Conservation (phyloP, 2,113 vertebrate genomes). For the Mugil cephalus region DNA sequence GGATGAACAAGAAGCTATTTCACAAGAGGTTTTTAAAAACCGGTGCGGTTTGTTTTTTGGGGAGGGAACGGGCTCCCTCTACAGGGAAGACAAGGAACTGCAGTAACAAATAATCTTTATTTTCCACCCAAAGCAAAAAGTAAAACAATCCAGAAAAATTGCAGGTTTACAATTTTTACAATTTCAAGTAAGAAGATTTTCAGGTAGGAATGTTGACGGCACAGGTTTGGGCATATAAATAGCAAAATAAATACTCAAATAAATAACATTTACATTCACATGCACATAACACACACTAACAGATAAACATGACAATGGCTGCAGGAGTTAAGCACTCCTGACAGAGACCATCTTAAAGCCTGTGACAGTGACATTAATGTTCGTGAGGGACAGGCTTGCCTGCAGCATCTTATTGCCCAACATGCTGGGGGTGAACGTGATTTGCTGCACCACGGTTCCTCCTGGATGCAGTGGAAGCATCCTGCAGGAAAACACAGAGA, state of each 20-base stretch:
- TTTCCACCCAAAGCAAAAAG: constrained; percentile 16
- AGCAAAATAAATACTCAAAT: constrained; percentile 32
- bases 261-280: constrained; percentile 39
- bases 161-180: neutral
- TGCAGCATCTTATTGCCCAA: constrained; percentile 76
- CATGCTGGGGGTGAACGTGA: constrained; percentile 62
- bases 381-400: constrained; percentile 56
- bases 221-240: constrained; percentile 5
- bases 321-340: constrained; percentile 16
- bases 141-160: neutral
- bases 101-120: constrained; percentile 6
- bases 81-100: constrained; percentile 23
- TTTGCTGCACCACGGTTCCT: constrained; percentile 31
- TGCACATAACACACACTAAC: neutral
- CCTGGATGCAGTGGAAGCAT: constrained; percentile 58
- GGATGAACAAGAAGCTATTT: no score
- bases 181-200: constrained; percentile 1
- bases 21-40: neutral
- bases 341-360: constrained; percentile 75
- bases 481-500: constrained; percentile 47
- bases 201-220: neutral
- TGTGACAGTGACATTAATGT: constrained; percentile 48
- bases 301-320: neutral
- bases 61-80: constrained; percentile 47
- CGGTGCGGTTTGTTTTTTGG: neutral